Percentiles rank a stretch among this genome's conserved stretches.
Conservation (phyloP, 2,797 vertebrate genomes). For the Zalophus californianus region DNA sequence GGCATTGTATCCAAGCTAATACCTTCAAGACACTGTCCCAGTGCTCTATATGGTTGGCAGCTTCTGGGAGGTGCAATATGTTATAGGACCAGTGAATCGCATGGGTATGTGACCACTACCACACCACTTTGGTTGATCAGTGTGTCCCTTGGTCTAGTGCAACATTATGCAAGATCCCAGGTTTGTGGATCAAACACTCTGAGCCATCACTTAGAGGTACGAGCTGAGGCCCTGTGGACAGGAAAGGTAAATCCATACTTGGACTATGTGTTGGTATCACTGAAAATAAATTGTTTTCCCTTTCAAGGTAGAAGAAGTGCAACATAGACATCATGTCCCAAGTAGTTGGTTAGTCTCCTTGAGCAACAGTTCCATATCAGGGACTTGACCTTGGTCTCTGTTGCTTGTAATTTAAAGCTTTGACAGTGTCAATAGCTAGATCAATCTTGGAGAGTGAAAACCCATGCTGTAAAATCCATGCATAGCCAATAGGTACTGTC, state of each 20-base stretch:
- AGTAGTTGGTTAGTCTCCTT: background rate
- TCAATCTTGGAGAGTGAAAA: background rate
- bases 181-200: background rate
- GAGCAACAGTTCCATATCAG: background rate
- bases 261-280: background rate
- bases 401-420: background rate
- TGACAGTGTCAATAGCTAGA: background rate
- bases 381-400: background rate
- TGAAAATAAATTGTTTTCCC: background rate
- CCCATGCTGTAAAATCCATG: background rate
- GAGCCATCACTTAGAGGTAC: background rate
- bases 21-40: background rate
- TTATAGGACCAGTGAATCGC: background rate
- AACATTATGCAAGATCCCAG: background rate
- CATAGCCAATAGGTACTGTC: background rate
- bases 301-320: background rate
- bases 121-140: background rate
- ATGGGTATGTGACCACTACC: background rate
- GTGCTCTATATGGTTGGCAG: background rate
- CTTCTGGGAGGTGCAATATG: background rate
- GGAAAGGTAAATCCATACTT: background rate
- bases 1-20: background rate
- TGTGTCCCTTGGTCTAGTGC: background rate
- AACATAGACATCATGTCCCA: background rate
- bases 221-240: background rate